Base-by-base conservation (phyloP, 2,888 invertebrate species). In the Drosophila nigritarsus region DNA sequence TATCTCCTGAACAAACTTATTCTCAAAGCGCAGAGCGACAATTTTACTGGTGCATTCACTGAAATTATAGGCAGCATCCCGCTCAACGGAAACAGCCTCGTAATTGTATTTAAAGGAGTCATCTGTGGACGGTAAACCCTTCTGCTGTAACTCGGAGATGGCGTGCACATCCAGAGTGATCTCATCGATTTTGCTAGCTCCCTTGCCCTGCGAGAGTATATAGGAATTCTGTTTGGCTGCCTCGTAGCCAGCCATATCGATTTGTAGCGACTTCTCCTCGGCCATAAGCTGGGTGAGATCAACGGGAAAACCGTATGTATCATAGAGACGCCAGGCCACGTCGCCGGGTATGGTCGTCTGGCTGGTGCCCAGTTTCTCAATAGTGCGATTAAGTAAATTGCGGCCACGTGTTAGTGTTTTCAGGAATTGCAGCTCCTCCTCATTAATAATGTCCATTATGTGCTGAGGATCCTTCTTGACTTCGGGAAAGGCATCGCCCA, bases 301-400 rank as follows among this genome's bases (percentile, higher is more conserved):
- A 62, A 99, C 95, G 1, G 99, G 99, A 92, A 99, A 99, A 24
- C 99, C 99, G 92, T 99, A 99, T 0, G 99, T 99, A 91, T 99
- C 99, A 93, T 99, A 99, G 65, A 99, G 94, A 67, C 99, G 95
- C 99, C 99, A 99, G 1, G 99, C 99, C 56, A 99, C 96, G 93
- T 99, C 98, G 63, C 99, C 98, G 42, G 99, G 99, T 75, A 99
- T 94, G 54, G 95, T 94, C 91, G 95, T 96, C 2, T 95, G 94
- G 67, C 60, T 64, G n/a, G 94, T 94, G 58, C 95, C 95, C 40
- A 99, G 94, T 92, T 98, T 98, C 63, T 95, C 95, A 75, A 99
- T 97, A 2, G 99, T 98, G 89, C 98, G 95, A 92, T 99, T 97
- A 13, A 99, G 94, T 50, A 99, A 94, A 92, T 96, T 97, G 78